Conservation (phyloP, 2,797 vertebrate species). For the Malacoraja senta region DNA sequence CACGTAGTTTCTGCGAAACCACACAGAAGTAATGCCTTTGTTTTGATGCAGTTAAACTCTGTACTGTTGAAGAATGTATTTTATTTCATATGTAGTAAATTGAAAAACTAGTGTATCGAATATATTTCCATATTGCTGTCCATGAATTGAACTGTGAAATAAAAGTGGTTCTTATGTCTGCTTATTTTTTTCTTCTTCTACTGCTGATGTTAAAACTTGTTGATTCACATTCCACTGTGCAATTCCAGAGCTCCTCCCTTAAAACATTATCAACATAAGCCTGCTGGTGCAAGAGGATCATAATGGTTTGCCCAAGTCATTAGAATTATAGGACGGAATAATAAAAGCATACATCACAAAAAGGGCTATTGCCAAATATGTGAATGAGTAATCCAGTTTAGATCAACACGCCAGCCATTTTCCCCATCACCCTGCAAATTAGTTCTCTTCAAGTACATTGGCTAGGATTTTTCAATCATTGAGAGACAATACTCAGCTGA, state of each 20-base stretch:
- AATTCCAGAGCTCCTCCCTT: constrained; percentile 53
- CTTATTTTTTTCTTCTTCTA: constrained; percentile 50
- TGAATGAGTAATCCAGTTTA: neutral
- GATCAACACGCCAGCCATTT: neutral
- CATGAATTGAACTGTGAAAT: neutral
- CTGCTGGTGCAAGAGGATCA: neutral
- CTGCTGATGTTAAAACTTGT: constrained; percentile 61
- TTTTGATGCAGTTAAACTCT: neutral
- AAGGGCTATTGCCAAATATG: neutral
- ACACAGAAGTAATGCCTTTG: neutral
- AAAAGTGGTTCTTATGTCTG: constrained; percentile 37
- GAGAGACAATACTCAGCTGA: no score
- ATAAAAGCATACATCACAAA: neutral
- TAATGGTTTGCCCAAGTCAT: neutral
- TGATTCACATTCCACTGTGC: constrained; percentile 63
- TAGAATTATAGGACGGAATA: neutral
- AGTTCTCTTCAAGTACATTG: neutral
- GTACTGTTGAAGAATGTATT: neutral
- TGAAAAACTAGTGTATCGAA: neutral
- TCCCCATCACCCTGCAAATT: neutral
- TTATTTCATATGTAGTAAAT: neutral
- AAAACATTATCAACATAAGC: neutral
- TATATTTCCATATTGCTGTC: neutral
- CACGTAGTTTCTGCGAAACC: neutral
- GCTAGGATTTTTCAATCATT: no score